These are phyloP conservation scores for Cephus pulcher DNA, from an alignment of 2,888 invertebrate species.

Conservation along the genomic window DNA sequence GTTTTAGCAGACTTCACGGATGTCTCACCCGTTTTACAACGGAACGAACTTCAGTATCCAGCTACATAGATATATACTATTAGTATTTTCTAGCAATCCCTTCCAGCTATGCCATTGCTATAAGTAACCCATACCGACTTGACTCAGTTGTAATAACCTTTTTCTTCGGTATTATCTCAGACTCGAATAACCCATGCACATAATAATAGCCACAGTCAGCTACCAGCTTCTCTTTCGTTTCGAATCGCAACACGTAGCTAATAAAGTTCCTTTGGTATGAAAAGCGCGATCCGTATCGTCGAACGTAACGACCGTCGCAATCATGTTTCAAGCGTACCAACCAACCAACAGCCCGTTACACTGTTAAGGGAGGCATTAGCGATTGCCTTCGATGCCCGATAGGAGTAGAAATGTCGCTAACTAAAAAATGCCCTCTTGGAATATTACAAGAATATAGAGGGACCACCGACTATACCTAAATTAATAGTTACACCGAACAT, in stretches of 20 bases:
- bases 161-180: not conserved
- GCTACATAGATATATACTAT: not conserved
- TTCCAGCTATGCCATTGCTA: not conserved
- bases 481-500: not conserved
- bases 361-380: constrained; percentile 2
- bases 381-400: not conserved
- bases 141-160: not conserved
- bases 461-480: not conserved
- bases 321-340: constrained; percentile 2
- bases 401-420: not conserved
- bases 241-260: constrained; percentile 5
- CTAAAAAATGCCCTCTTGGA: not conserved
- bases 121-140: not conserved
- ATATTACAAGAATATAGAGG: not conserved
- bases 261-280: not conserved
- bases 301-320: not conserved
- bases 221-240: constrained; percentile 1
- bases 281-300: constrained; percentile 7
- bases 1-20: not conserved
- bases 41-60: not conserved
- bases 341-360: not conserved
- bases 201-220: not conserved
- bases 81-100: not conserved
- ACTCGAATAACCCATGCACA: not conserved
- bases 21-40: not conserved